phyloP scores from a whole-genome alignment of 1,140 invertebrate genomes.

The Lineus longissimus region DNA sequence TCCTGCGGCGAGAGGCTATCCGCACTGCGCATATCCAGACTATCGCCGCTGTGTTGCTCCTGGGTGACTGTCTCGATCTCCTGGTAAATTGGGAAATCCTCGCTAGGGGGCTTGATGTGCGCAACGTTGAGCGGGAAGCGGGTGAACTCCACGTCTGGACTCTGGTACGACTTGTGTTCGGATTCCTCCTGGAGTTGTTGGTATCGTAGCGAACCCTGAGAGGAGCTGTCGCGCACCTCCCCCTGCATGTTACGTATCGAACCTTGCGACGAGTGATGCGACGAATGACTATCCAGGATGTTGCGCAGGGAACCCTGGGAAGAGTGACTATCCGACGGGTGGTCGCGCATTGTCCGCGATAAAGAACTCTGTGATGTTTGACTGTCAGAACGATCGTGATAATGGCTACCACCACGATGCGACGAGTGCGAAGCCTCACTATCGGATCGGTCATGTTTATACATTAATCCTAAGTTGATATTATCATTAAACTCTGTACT shows the following conservation, averaged over 20 bases:
- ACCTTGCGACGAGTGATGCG: conserved; percentile 45
- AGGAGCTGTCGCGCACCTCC: conserved; percentile 37
- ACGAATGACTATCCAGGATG: conserved; percentile 46
- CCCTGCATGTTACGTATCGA: conserved; percentile 44
- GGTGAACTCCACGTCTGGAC: not conserved
- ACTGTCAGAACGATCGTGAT: conserved; percentile 31
- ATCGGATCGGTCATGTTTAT: conserved; percentile 45
- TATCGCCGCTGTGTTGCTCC: not conserved
- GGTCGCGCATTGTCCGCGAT: conserved; percentile 45
- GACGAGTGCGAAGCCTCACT: conserved; percentile 50
- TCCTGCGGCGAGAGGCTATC: not conserved
- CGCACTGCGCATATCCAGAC: not conserved
- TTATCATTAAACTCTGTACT: not conserved
- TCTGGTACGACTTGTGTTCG: not conserved
- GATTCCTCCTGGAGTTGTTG: too few relatives aligned
- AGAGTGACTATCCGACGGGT: conserved; percentile 56
- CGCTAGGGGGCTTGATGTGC: not conserved
- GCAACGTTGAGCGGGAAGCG: not conserved
- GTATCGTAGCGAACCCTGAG: conserved; percentile 33
- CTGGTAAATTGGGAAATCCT: not conserved
- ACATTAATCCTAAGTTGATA: not conserved
- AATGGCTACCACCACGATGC: conserved; percentile 18
- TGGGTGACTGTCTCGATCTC: not conserved
- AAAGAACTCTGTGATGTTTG: conserved; percentile 32
- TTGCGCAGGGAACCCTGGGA: conserved; percentile 53